Base-by-base conservation (phyloP, 2,113 vertebrate species). In the Chloropsis hardwickii region DNA sequence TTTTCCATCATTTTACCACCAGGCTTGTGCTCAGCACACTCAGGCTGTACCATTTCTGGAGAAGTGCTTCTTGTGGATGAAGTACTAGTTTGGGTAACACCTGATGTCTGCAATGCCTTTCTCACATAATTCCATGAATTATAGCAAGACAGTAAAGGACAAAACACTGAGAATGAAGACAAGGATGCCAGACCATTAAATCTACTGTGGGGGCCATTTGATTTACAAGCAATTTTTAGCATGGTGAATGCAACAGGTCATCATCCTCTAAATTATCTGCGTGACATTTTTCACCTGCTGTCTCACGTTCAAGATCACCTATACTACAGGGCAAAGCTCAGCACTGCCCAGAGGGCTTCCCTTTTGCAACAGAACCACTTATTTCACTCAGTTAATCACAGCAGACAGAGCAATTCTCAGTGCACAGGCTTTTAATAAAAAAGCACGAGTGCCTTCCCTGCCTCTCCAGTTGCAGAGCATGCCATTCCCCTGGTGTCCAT, bases 371-470 rank as follows among this genome's bases (percentile, higher is more conserved):
- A 86, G 37, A 66, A 33, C 18, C 37, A 40, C 27, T 84, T 71
- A 35, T 45, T 81, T 73, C 18, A 40, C 25, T 31, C 58, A 42
- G 12, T 66, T 91, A 71, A 82, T 66, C 60, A 73, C 23, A 74
- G 33, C 5, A 83, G 21, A 42, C 27, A 82, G 17, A 1, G 1
- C 0, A 1, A 61, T 58, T 45, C 42, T 45, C n/a, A 66, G 22
- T 28, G 24, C 12, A 67, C 3, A 37, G 21, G 24, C 29, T 92
- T 93, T 50, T 56, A 76, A 20, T 45, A 22, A 77, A 92, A 81
- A 81, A 53, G 14, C 3, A 44, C 0, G 4, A n/a, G 11, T 44
- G 33, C 12, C 54, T 21, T 57, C 78, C 21, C 39, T 83, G 29
- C 42, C 3, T 44, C 25, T 90, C 6, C 57, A 72, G 14, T 7